A percentile compares a stretch with the other conserved stretches of the same genome.
phyloP scores from a whole-genome alignment of 1,140 invertebrate species.

The Teleopsis dalmanni region DNA sequence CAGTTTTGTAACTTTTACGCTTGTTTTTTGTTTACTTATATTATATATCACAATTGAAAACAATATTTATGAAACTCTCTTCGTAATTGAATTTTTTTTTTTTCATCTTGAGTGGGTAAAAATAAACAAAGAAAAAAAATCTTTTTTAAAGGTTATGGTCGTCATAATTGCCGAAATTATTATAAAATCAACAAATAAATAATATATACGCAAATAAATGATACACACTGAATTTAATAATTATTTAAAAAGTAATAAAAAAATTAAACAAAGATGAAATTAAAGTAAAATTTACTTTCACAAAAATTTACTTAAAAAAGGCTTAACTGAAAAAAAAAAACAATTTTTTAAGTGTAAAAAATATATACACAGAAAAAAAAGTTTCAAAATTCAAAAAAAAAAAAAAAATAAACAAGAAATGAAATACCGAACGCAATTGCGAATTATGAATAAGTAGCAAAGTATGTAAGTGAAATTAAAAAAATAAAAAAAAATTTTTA shows the following conservation, averaged over 20 bases:
- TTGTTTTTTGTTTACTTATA: no score
- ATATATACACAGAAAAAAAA: not conserved
- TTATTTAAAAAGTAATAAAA: not conserved
- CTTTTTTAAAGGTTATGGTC: slow-evolving; percentile 9
- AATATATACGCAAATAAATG: no score
- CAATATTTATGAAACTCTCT: no score
- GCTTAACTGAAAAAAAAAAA: not conserved
- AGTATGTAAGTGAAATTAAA: not conserved
- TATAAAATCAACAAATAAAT: slow-evolving; percentile 4
- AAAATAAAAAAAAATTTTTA: not conserved
- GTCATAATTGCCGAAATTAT: slow-evolving; percentile 3
- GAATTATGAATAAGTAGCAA: not conserved
- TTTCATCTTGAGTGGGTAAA: no score
- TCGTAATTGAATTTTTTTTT: no score
- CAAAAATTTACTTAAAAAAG: not conserved
- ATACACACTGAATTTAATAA: no score
- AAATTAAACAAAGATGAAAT: slow-evolving; percentile 1
- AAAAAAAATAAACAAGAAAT: not conserved
- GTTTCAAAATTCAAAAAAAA: not conserved
- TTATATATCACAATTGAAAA: no score
- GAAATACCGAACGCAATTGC: not conserved
- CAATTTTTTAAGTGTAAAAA: not conserved
- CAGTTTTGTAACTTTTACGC: no score
- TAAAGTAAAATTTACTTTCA: slow-evolving; percentile 9
- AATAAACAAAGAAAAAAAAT: no score